These are phyloP conservation scores for Podotricha telesiphe DNA, from an alignment of 2,888 invertebrate genomes.

Conservation along the genomic window DNA sequence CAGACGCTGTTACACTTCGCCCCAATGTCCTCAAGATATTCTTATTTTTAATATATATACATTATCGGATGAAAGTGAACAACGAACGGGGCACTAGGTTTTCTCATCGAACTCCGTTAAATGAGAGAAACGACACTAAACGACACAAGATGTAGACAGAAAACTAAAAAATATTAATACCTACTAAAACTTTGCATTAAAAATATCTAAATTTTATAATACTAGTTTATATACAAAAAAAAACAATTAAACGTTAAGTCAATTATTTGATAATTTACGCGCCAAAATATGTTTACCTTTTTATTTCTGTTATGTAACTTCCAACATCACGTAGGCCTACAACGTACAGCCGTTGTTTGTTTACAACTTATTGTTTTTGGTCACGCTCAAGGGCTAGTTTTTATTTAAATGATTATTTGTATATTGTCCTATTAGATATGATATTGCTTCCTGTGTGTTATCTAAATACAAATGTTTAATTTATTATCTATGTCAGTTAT, in stretches of 20 bases:
- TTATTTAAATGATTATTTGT: conserved; percentile 18
- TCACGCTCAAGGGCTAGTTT: conserved; percentile 19
- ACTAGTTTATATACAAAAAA: background rate
- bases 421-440: conserved; percentile 11
- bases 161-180: too few species aligned
- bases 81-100: too few species aligned
- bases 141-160: too few species aligned
- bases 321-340: conserved; percentile 30
- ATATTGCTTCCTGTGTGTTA: conserved; percentile 19
- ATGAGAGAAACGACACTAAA: too few species aligned
- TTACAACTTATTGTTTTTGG: conserved; percentile 28
- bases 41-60: too few species aligned
- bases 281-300: background rate
- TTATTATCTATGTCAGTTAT: conserved; percentile 10
- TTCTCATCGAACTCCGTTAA: too few species aligned
- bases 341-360: conserved; percentile 9
- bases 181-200: too few species aligned
- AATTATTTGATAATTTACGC: background rate
- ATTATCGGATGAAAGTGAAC: too few species aligned
- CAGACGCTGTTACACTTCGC: too few species aligned
- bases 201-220: too few species aligned
- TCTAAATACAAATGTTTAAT: background rate
- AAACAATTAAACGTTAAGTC: background rate
- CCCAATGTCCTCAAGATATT: too few species aligned
- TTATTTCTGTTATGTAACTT: conserved; percentile 17